Percentiles rank a stretch among this genome's conserved stretches.
Evolutionary conservation across 2,113 vertebrate genomes (phyloP).

Genomic region (Oceanites oceanicus): DNA sequence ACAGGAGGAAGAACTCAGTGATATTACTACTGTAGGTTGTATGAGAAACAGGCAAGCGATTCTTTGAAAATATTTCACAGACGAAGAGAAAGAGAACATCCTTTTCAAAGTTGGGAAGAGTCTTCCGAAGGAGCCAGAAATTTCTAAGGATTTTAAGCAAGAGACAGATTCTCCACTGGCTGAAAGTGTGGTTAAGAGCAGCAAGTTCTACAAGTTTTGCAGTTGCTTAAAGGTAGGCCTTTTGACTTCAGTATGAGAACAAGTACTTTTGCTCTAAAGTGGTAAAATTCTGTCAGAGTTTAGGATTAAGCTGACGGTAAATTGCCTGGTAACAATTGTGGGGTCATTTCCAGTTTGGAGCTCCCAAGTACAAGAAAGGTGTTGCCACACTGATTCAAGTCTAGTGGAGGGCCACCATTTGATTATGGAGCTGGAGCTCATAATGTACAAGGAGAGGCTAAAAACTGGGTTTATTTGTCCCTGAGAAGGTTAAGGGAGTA

Average conservation of each 20-base stretch:
- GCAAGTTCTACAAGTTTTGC: neutral
- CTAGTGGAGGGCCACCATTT: neutral
- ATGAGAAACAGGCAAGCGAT: neutral
- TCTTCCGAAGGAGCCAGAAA: neutral
- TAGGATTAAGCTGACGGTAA: neutral
- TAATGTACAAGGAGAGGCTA: neutral
- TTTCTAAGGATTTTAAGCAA: neutral
- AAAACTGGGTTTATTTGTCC: neutral
- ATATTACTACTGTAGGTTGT: neutral
- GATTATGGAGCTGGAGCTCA: neutral
- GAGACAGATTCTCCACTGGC: neutral
- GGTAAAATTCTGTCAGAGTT: neutral
- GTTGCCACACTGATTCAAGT: neutral
- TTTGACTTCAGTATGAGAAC: neutral
- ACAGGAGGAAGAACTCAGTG: neutral
- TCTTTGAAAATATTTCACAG: neutral
- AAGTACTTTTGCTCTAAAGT: neutral
- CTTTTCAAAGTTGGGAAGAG: neutral
- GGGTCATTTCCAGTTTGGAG: neutral
- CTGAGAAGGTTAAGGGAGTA: neutral
- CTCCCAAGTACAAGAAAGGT: neutral
- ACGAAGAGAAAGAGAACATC: neutral
- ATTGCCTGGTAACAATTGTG: neutral
- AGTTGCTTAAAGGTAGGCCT: neutral
- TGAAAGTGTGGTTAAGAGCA: neutral